Evolutionary conservation across 2,888 invertebrate species (phyloP).

Genomic region (Drosophila ezoana): DNA sequence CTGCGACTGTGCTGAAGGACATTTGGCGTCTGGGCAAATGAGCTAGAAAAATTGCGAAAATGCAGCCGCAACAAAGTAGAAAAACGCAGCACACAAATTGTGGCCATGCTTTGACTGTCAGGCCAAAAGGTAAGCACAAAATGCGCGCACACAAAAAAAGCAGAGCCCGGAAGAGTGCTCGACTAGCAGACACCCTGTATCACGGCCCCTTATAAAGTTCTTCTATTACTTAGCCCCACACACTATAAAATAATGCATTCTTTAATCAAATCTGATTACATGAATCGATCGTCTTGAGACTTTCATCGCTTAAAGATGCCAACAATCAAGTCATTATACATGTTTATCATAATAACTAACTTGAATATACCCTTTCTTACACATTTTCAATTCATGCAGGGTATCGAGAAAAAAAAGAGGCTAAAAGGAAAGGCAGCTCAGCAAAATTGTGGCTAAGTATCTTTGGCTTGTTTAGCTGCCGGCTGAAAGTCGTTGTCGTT

Average conservation of each 20-base stretch:
- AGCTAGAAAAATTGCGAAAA: slow-evolving; percentile 73
- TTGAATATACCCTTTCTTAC: background rate
- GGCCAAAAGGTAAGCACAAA: slow-evolving; percentile 52
- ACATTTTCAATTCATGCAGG: background rate
- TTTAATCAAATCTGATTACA: too few species aligned
- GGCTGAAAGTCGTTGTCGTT: slow-evolving; percentile 49
- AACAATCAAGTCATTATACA: background rate
- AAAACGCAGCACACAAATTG: slow-evolving; percentile 56
- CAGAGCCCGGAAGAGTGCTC: background rate
- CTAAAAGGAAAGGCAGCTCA: slow-evolving; percentile 52
- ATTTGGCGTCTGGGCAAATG: slow-evolving; percentile 70
- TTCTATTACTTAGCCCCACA: too few species aligned
- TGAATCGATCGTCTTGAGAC: too few species aligned
- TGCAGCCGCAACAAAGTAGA: slow-evolving; percentile 54
- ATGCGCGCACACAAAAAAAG: slow-evolving; percentile 16
- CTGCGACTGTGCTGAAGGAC: slow-evolving; percentile 65
- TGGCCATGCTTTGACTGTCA: slow-evolving; percentile 38
- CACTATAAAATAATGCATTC: too few species aligned
- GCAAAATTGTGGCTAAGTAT: slow-evolving; percentile 70
- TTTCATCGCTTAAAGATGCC: too few species aligned
- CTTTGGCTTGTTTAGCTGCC: slow-evolving; percentile 69
- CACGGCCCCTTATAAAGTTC: too few species aligned
- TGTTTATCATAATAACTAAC: too few species aligned
- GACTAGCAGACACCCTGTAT: slow-evolving; percentile 6
- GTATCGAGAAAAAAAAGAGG: slow-evolving; percentile 18